These are phyloP conservation scores for Caenorhabditis japonica DNA, from an alignment of 2,888 invertebrate genomes.

Conservation along the genomic window DNA sequence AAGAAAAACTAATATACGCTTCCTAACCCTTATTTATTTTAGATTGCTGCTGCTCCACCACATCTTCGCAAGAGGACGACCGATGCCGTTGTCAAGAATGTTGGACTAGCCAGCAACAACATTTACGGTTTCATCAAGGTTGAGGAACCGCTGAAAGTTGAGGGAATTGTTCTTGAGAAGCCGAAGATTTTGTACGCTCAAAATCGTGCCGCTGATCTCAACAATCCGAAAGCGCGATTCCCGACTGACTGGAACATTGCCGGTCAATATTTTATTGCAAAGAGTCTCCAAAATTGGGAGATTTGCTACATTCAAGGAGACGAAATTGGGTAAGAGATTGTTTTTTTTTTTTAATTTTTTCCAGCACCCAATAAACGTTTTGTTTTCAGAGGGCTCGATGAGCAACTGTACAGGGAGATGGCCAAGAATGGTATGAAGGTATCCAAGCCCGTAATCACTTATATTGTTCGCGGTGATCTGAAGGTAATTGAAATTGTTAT, in stretches of 20 bases:
- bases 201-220: conserved; percentile 2
- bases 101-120: conserved; percentile 29
- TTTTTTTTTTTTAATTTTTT: background rate
- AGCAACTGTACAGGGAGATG: conserved; percentile 18
- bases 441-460: background rate
- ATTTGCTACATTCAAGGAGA: conserved; percentile 23
- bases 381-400: conserved; percentile 18
- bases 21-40: background rate
- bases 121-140: conserved; percentile 31
- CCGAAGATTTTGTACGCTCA: conserved; percentile 17
- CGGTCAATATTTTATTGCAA: conserved; percentile 25
- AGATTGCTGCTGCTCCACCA: conserved; percentile 34
- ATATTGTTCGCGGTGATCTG: conserved; percentile 13
- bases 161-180: conserved; percentile 29
- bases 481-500: background rate
- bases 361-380: background rate
- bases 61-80: conserved; percentile 16
- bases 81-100: conserved; percentile 16
- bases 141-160: conserved; percentile 10
- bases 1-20: background rate
- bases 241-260: conserved; percentile 30
- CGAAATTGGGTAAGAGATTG: conserved; percentile 13
- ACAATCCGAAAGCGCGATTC: conserved; percentile 13
- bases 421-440: conserved; percentile 17
- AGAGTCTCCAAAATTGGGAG: conserved; percentile 22